Evolutionary conservation across 2,888 invertebrate species (phyloP), one percentile per base, ranked within the genome.

Genomic region (Galeruca laticollis): DNA sequence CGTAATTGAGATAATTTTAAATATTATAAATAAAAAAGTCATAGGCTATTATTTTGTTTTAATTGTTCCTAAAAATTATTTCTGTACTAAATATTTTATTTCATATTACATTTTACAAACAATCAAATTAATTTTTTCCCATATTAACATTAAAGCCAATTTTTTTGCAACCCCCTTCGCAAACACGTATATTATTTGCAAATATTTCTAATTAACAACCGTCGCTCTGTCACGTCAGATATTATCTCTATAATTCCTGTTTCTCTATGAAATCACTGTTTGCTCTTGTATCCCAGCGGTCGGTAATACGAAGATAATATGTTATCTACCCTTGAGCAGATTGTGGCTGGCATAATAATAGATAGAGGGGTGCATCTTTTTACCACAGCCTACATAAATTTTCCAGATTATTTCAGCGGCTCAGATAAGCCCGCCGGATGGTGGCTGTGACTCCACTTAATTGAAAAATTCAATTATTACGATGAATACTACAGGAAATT

Each of bases 291-390:
- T 75, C 77, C 77, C 77, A 74, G 77, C 75, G 81, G 80, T 78
- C 81, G 80, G 81, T 82, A 82, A 82, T 82, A 82, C 82, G 81
- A 79, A 79, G 82, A 82, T 82, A 81, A 82, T 81, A 80, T 79
- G 81, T 82, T 82, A 82, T 82, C 82, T 82, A 81, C 81, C 82
- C 82, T 68, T 71, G 69, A 82, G 79, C 82, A 82, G 82, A 82
- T 82, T 82, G 82, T 76, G 81, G 81, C 71, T 77, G 76, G 81
- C 78, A 82, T 82, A 81, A 79, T 78, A 79, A 78, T 76, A 77
- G 79, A 75, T 65, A 74, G 59, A 67, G 69, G 69, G 78, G 78
- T 77, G 79, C 78, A 79, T 79, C 77, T 79, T 78, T 75, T 76
- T 77, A 74, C 75, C 68, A 63, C 64, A 72, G 76, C 69, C 73